phyloP scores from a whole-genome alignment of 2,888 invertebrate genomes.

The Pseudococcus viburni region DNA sequence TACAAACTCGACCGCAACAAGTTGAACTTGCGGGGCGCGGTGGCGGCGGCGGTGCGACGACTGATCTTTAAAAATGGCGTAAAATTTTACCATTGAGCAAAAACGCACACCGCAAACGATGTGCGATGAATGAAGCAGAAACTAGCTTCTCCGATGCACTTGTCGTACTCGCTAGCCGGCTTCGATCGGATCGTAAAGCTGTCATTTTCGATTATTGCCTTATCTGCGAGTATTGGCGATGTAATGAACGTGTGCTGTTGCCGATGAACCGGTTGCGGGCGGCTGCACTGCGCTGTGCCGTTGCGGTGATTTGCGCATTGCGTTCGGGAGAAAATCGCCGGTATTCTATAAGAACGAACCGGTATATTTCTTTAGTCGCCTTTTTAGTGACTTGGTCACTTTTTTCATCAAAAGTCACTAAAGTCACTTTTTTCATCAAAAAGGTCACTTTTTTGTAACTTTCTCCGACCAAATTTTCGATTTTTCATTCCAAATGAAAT shows the following conservation, averaged over 20 bases:
- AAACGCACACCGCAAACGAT: background rate
- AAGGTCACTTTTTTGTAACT: no score
- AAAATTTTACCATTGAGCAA: constrained; percentile 21
- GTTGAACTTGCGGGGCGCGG: background rate
- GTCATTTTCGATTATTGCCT: constrained; percentile 35
- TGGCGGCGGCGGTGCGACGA: background rate
- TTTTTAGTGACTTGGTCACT: no score
- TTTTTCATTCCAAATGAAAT: no score
- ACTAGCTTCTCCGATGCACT: background rate
- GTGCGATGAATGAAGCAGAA: background rate
- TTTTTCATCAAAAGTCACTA: no score
- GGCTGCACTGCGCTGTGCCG: background rate
- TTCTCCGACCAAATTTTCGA: no score
- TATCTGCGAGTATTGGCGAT: background rate
- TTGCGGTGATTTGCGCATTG: background rate
- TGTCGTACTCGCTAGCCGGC: background rate
- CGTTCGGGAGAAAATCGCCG: no score
- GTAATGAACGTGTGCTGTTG: background rate
- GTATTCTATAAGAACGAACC: no score
- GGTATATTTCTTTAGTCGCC: no score
- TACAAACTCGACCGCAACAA: background rate
- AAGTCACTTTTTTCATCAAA: no score
- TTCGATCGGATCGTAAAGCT: background rate
- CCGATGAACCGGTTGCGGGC: background rate
- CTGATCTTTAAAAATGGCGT: background rate